phyloP scores from a whole-genome alignment of 2,113 vertebrate species.

The Hiodon alosoides region DNA sequence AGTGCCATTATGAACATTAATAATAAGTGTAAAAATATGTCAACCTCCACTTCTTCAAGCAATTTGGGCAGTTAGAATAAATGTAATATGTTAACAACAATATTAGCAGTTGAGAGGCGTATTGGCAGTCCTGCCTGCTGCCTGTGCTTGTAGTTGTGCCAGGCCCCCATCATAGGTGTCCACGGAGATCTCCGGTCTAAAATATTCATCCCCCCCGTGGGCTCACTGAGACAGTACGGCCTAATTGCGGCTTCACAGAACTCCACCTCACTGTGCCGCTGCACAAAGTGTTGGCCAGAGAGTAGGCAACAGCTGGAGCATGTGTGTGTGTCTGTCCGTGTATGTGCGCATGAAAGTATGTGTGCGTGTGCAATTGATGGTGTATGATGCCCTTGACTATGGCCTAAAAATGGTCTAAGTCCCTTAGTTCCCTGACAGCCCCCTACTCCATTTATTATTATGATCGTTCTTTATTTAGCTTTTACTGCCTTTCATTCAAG shows the following conservation, averaged over 20 bases:
- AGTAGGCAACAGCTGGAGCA: slow-evolving; percentile 38
- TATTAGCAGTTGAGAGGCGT: slow-evolving; percentile 51
- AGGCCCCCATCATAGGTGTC: slow-evolving; percentile 57
- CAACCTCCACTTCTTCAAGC: background rate
- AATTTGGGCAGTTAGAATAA: slow-evolving; percentile 15
- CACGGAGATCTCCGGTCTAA: slow-evolving; percentile 57
- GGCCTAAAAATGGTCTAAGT: no score
- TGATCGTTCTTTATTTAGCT: background rate
- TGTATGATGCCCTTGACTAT: no score
- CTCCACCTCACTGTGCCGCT: slow-evolving; percentile 55
- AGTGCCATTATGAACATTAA: background rate
- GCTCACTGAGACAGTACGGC: slow-evolving; percentile 54
- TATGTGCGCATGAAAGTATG: background rate
- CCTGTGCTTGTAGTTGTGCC: slow-evolving; percentile 47
- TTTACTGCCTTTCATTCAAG: background rate
- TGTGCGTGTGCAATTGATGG: background rate
- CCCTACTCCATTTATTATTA: background rate
- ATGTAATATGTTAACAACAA: slow-evolving; percentile 55
- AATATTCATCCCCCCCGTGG: slow-evolving; percentile 58
- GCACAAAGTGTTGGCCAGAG: slow-evolving; percentile 27
- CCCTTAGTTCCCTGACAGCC: background rate
- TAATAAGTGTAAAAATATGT: background rate
- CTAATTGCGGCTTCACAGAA: slow-evolving; percentile 61
- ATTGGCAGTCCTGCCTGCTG: slow-evolving; percentile 19
- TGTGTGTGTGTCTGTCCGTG: slow-evolving; percentile 5